Evolutionary conservation across 2,888 invertebrate species (phyloP), one percentile per base, ranked within the genome.

Genomic region (Dryococelus australis): DNA sequence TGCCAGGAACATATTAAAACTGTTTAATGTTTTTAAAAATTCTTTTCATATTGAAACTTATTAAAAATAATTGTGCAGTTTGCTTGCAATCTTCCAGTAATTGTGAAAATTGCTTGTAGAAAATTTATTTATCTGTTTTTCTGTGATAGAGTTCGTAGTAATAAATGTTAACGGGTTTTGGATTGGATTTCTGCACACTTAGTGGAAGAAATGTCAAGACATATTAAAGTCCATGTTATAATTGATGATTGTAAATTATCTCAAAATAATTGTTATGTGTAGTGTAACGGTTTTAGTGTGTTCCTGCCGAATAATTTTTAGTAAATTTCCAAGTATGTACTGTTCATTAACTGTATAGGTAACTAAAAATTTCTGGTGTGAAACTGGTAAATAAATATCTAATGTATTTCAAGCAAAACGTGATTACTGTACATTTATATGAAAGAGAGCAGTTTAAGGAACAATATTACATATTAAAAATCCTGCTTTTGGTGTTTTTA

Each of bases 401-500:
- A 65, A 65, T 65, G 65, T 65, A 65, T n/a, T 65, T 65, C 65
- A 65, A 65, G 65, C 20, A 65, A 65, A 65, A 65, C n/a, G n/a
- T 65, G 65, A 24, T 65, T 65, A 51, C 65, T 65, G n/a, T 65
- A 65, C 65, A 65, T 65, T 65, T 65, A n/a, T 65, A 65, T 20
- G 16, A 65, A 65, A 24, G 65, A 65, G 65, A 65, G 65, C 65
- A 10, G 65, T n/a, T 65, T n/a, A 65, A 65, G 8, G 65, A 65
- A 65, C 65, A 65, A 65, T 65, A 65, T 65, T 65, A 65, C 16
- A 65, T 65, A 65, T 65, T 65, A 65, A 65, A 51, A 65, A 16
- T 65, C 65, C 65, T 65, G 65, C 65, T 65, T 65, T 65, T 65
- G 65, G 65, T 65, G 65, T 65, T 65, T 65, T 65, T 47, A 47